Conservation (phyloP, 1,140 invertebrate genomes). For the Lanistes nyassanus region DNA sequence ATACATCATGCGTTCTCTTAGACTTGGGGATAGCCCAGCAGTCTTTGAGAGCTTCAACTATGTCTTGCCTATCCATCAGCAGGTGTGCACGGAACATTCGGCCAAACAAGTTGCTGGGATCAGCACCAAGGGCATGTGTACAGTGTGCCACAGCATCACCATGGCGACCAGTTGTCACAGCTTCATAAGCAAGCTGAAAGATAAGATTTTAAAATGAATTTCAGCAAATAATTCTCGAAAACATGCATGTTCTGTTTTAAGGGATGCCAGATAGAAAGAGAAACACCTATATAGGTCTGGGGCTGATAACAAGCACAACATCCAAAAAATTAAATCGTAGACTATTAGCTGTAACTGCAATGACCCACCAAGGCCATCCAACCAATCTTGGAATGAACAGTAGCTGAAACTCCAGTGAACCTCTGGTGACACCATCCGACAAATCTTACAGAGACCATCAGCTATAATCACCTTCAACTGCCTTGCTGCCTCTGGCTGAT, state of each 20-base stretch:
- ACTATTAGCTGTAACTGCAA: no score
- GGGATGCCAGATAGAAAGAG: no score
- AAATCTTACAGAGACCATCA: not conserved
- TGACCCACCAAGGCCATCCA: no score
- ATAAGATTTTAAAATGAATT: no score
- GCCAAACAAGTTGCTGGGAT: constrained; percentile 46
- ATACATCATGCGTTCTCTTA: constrained; percentile 48
- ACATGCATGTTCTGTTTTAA: no score
- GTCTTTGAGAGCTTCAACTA: constrained; percentile 43
- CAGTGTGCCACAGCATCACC: constrained; percentile 41
- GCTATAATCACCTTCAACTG: constrained; percentile 8
- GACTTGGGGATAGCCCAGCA: constrained; percentile 52
- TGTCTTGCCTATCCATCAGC: constrained; percentile 3
- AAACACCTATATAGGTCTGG: no score
- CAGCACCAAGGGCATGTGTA: constrained; percentile 41
- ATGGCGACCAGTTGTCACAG: constrained; percentile 10
- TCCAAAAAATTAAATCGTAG: no score
- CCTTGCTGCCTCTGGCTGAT: constrained; percentile 9
- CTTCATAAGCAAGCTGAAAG: constrained; percentile 25
- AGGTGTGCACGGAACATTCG: constrained; percentile 49
- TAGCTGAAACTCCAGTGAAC: no score
- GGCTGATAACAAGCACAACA: no score
- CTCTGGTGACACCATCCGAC: not conserved
- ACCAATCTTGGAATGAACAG: no score
- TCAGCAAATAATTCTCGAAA: no score